phyloP scores from a whole-genome alignment of 2,888 invertebrate species.

The Daptonema setosum region DNA sequence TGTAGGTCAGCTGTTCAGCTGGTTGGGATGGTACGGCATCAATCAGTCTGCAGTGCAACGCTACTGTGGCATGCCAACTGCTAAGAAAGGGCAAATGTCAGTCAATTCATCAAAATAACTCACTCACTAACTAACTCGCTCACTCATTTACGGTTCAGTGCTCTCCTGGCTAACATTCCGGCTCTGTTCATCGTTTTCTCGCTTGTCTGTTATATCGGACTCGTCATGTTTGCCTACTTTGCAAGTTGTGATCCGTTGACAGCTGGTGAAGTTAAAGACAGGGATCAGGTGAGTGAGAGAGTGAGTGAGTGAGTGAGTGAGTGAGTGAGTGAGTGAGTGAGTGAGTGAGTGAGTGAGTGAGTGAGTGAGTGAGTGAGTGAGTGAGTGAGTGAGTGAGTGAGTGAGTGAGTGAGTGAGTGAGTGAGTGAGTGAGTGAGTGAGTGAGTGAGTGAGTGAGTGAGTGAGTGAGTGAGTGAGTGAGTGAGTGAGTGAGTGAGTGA shows the following conservation, averaged over 20 bases:
- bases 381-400: no score
- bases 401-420: no score
- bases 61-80: slow-evolving; percentile 3
- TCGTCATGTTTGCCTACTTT: slow-evolving; percentile 8
- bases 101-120: neutral
- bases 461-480: no score
- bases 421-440: no score
- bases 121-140: neutral
- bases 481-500: no score
- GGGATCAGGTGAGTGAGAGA: slow-evolving; percentile 10
- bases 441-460: no score
- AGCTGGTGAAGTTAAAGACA: slow-evolving; percentile 11
- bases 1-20: slow-evolving; percentile 6
- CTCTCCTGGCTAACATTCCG: slow-evolving; percentile 4
- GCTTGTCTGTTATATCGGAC: slow-evolving; percentile 6
- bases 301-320: no score
- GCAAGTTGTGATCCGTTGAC: slow-evolving; percentile 9
- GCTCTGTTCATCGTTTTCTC: neutral
- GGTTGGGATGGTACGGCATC: slow-evolving; percentile 8
- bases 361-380: no score
- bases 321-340: no score
- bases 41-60: slow-evolving; percentile 8
- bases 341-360: no score
- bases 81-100: slow-evolving; percentile 1
- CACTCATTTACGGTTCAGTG: neutral